Evolutionary conservation across 2,888 invertebrate species (phyloP).

Genomic region (Hirtodrosophila cameraria): DNA sequence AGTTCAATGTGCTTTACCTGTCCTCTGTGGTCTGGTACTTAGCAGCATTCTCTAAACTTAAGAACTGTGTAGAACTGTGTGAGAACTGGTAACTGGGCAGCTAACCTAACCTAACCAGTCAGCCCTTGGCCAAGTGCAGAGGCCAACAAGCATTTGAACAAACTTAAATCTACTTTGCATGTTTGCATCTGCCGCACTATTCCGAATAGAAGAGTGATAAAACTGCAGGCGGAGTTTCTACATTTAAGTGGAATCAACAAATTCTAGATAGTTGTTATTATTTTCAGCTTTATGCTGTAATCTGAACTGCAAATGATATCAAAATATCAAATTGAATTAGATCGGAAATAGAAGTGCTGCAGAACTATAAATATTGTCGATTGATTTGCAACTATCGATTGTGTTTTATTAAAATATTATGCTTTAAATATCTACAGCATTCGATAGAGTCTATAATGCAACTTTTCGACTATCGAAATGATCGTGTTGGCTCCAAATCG

Average conservation of each 20-base stretch:
- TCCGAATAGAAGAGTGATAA: conserved; percentile 4
- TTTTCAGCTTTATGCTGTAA: conserved; percentile 1
- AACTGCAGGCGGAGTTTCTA: conserved; percentile 12
- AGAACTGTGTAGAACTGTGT: conserved; percentile 34
- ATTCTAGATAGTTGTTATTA: conserved; percentile 10
- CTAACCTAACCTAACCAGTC: conserved; percentile 33
- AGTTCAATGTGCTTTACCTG: conserved; percentile 78
- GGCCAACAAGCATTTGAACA: conserved; percentile 36
- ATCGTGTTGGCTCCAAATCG: too few relatives aligned
- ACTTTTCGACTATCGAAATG: too few relatives aligned
- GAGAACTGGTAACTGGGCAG: conserved; percentile 49
- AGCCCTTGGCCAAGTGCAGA: conserved; percentile 55
- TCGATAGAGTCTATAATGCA: too few relatives aligned
- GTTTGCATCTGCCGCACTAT: conserved; percentile 27
- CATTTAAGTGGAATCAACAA: conserved; percentile 25
- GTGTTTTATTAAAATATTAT: too few relatives aligned
- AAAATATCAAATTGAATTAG: too few relatives aligned
- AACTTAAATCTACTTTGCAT: conserved; percentile 51
- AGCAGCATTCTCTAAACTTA: conserved; percentile 30
- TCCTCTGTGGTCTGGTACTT: conserved; percentile 56
- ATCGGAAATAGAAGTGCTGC: too few relatives aligned
- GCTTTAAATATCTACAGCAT: too few relatives aligned
- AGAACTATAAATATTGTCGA: too few relatives aligned
- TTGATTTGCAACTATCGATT: too few relatives aligned
- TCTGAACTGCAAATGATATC: too few relatives aligned